Base-by-base conservation (phyloP, 2,888 invertebrate genomes). In the Eueremaeus valkanovi region DNA sequence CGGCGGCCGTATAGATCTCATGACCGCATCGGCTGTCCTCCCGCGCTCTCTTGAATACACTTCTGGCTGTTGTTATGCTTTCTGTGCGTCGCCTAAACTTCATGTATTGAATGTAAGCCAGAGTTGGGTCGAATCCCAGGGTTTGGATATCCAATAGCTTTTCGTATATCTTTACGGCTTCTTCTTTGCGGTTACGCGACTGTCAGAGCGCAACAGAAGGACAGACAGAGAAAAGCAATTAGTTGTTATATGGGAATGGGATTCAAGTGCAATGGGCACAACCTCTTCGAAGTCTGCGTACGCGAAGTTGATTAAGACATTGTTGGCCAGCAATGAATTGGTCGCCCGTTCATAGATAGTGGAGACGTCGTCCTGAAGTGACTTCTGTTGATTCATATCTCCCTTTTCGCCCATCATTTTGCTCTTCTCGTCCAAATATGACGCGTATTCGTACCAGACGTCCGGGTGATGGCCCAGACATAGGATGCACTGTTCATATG, bases 201-300 rank as follows among this genome's bases (percentile, higher is more conserved):
- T 75, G 6, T 36, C 13, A 42, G 11, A 16, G 16, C 11, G 36
- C 72, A 51, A 16, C n/a, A 51, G 31, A 40, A 16, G 3, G 16
- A 31, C 13, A 55, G 27, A 29, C 6, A 72, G 49, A 36, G 36
- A 29, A 61, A 9, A 63, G n/a, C n/a, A 31, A 51, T 27, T 29
- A 0, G 42, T 27, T n/a, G 36, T 66, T 16, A 27, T 6, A 33
- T 49, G 13, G n/a, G n/a, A n/a, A n/a, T n/a, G n/a, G n/a, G n/a
- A n/a, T n/a, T n/a, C n/a, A n/a, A n/a, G n/a, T n/a, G n/a, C n/a
- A n/a, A n/a, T n/a, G n/a, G 8, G 33, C 27, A 8, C 31, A 33
- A 95, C 86, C 86, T 99, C 99, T 84, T 99, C 98, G 82, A 97
- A 99, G 85, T 99, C 99, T 0, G 98, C 96, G 82, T 96, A 97